Evolutionary conservation across 1,140 invertebrate species (phyloP), one percentile per base, ranked within the genome.

Genomic region (Muscidifurax raptorellus): DNA sequence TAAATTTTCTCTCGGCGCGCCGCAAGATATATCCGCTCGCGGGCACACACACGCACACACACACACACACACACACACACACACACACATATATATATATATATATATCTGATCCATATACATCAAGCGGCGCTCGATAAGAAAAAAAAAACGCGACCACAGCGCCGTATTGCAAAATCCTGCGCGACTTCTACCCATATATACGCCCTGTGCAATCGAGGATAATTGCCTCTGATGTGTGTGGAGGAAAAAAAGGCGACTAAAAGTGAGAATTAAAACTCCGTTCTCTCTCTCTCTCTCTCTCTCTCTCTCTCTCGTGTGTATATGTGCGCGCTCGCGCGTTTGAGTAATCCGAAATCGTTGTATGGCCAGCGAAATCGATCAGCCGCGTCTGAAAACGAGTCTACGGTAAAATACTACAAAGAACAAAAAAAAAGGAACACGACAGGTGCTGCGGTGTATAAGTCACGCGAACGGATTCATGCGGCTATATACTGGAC

Each of bases 401-500:
- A 80, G 28, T n/a, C 71, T 27, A 72, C 80, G 71, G 47, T 18
- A 22, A 47, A 27, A n/a, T 2, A 25, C n/a, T 27, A 28, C 10
- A n/a, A 22, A 32, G 7, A 22, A 0, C 10, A 15, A 1, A n/a
- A 52, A 32, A 40, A 25, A 30, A 40, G 69, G 25, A 36, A 36
- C 12, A 36, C 15, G 12, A 27, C 1, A 71, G 71, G 47, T 15
- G 80, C 59, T 71, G 80, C 44, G 30, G 75, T 47, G 74, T 27
- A 82, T 66, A 52, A 40, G 44, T 67, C 22, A 25, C n/a, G n/a
- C 67, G 76, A 52, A 5, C 10, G 25, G 79, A 72, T 47, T 80
- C 67, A 15, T 64, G 78, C 74, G 81, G 69, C 86, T 86, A 87
- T 82, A 80, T 87, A 47, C 86, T 87, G 86, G 86, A 88, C 80